These are phyloP conservation scores for Siniperca obscura DNA, from an alignment of 2,797 vertebrate species.

Conservation along the genomic window DNA sequence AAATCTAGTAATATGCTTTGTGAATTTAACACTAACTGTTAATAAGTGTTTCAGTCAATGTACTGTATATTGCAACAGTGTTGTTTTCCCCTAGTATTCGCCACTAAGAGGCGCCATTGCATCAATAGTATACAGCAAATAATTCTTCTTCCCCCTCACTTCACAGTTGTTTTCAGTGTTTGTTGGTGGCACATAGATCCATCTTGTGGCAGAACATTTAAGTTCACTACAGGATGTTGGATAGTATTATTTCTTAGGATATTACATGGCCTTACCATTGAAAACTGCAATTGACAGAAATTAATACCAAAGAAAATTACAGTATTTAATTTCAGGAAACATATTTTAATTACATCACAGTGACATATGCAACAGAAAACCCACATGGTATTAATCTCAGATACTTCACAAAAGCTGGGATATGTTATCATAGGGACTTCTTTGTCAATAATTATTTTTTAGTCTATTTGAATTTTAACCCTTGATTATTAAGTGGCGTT, in stretches of 20 bases:
- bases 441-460: background rate
- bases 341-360: background rate
- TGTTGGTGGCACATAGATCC: slow-evolving; percentile 7
- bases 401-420: background rate
- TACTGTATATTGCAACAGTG: background rate
- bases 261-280: background rate
- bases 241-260: background rate
- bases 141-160: too few species aligned
- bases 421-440: too few species aligned
- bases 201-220: slow-evolving; percentile 35
- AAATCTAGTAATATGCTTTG: background rate
- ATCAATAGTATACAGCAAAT: background rate
- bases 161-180: background rate
- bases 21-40: background rate
- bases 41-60: background rate
- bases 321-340: background rate
- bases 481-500: background rate
- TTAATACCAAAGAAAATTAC: background rate
- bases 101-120: slow-evolving; percentile 40
- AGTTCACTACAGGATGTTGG: background rate
- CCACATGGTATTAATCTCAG: too few species aligned
- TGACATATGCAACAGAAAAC: background rate
- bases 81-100: background rate
- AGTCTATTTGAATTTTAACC: background rate
- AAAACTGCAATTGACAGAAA: background rate